Evolutionary conservation across 2,888 invertebrate genomes (phyloP).

Genomic region (Amphimallon solstitiale): DNA sequence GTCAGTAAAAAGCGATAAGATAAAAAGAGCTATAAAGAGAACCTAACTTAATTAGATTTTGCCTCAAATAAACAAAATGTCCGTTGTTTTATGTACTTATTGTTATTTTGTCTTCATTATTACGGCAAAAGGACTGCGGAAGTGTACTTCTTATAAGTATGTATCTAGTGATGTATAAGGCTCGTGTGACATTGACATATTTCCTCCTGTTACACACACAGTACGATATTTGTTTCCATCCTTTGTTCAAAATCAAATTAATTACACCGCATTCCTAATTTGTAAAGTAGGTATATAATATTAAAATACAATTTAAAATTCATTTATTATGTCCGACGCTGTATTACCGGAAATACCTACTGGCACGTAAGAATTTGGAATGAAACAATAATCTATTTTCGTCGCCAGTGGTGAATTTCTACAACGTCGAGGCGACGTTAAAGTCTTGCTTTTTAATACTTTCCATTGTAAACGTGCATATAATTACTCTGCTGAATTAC

Average conservation of each 20-base stretch:
- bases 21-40: neutral
- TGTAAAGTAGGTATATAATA: neutral
- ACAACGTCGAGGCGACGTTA: constrained; percentile 8
- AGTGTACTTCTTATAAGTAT: constrained; percentile 36
- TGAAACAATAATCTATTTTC: constrained; percentile 39
- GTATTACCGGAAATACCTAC: constrained; percentile 38
- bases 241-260: constrained; percentile 15
- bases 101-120: neutral
- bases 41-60: too few species aligned
- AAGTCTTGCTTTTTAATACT: constrained; percentile 18
- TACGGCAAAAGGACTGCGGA: constrained; percentile 39
- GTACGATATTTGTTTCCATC: constrained; percentile 12
- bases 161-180: constrained; percentile 29
- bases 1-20: neutral
- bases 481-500: constrained; percentile 14
- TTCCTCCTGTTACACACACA: constrained; percentile 41
- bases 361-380: constrained; percentile 36
- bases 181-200: constrained; percentile 57
- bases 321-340: neutral
- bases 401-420: constrained; percentile 21
- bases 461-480: constrained; percentile 20
- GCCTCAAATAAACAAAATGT: too few species aligned
- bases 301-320: neutral
- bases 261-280: neutral
- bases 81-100: constrained; percentile 4